Conservation (phyloP, 2,113 vertebrate genomes). For the Hyla sarda region DNA sequence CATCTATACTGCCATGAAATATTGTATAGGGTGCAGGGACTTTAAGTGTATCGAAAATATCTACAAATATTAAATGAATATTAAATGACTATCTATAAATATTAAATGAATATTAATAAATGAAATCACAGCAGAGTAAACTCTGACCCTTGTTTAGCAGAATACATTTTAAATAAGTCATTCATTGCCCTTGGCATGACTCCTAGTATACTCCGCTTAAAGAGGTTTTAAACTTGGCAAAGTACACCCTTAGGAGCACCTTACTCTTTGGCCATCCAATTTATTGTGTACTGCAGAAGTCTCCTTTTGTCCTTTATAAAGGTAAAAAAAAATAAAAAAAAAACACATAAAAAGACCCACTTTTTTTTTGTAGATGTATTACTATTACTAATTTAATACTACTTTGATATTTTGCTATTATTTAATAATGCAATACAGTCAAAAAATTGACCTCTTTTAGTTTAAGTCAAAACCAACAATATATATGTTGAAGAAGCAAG, state of each 20-base stretch:
- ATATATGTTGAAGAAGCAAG: background rate
- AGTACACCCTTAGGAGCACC: background rate
- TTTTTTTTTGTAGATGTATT: too few species aligned
- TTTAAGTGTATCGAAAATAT: background rate
- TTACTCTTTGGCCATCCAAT: background rate
- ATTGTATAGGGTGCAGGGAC: background rate
- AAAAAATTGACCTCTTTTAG: background rate
- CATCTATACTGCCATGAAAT: background rate
- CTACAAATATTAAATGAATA: too few species aligned
- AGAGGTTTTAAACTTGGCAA: conserved; percentile 7
- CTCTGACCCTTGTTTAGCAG: background rate
- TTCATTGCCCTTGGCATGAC: background rate
- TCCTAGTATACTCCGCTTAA: background rate
- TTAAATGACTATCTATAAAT: background rate
- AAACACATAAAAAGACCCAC: too few species aligned
- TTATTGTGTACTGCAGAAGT: background rate
- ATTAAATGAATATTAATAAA: background rate
- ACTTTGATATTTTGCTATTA: background rate
- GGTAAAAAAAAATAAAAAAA: background rate
- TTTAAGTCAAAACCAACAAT: background rate
- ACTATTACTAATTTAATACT: background rate
- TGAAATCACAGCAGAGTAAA: background rate
- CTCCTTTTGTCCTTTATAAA: background rate
- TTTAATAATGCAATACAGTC: background rate
- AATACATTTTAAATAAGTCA: background rate